Conservation (phyloP, 2,888 invertebrate species). For the Quadroppia sp. region DNA sequence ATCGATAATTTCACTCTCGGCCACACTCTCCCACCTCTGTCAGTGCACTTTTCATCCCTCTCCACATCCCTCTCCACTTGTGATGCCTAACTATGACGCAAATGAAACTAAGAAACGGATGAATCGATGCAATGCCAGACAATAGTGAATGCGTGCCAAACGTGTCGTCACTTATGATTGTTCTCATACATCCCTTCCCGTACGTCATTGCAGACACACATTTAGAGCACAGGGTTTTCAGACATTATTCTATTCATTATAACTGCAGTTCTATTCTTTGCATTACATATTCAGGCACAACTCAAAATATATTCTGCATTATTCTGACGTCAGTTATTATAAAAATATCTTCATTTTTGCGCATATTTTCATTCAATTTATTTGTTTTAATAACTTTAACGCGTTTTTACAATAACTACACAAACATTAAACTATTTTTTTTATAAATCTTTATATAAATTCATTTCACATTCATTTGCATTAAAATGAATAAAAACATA, state of each 20-base stretch:
- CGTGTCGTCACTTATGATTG: conserved; percentile 17
- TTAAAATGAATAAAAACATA: no score
- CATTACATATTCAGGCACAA: neutral
- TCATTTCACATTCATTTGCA: no score
- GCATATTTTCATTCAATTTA: neutral
- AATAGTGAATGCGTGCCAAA: conserved; percentile 1
- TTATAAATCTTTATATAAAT: no score
- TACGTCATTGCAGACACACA: conserved; percentile 15
- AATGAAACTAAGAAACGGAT: conserved; percentile 21
- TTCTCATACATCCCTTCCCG: neutral
- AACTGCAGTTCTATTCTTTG: neutral
- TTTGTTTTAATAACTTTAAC: no score
- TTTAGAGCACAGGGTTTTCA: conserved; percentile 13
- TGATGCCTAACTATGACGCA: conserved; percentile 11
- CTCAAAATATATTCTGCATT: neutral
- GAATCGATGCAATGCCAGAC: conserved; percentile 13
- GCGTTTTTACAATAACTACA: no score
- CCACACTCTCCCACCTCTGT: neutral
- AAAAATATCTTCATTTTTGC: neutral
- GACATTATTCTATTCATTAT: neutral
- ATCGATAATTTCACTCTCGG: neutral
- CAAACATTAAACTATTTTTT: no score
- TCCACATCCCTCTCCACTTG: neutral
- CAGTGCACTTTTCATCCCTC: neutral
- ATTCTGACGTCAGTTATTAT: neutral